A percentile compares a stretch with the other conserved stretches of the same genome.
These are phyloP conservation scores for Anoncus sp. DNA, from an alignment of 2,888 invertebrate species.

Conservation along the genomic window DNA sequence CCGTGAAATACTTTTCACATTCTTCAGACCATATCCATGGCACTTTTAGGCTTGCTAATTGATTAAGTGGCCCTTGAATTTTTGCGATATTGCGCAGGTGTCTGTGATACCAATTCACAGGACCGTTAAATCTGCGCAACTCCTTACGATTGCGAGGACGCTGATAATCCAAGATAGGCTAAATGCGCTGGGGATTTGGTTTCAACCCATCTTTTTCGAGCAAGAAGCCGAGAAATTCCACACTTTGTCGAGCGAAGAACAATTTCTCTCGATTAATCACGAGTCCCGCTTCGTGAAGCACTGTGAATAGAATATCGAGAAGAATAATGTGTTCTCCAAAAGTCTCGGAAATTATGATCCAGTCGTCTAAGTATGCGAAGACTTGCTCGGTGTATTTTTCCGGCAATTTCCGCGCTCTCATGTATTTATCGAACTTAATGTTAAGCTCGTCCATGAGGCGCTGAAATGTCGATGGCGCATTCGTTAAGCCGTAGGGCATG, in stretches of 20 bases:
- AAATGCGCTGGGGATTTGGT: constrained; percentile 55
- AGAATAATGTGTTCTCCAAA: too few species aligned
- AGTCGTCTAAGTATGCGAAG: too few species aligned
- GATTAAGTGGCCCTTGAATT: constrained; percentile 28
- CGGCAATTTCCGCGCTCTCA: too few species aligned
- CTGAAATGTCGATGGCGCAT: constrained; percentile 60
- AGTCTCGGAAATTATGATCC: too few species aligned
- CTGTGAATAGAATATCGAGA: too few species aligned
- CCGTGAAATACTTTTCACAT: constrained; percentile 16
- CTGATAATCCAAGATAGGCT: constrained; percentile 59
- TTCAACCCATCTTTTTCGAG: constrained; percentile 47
- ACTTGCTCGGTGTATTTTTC: neutral
- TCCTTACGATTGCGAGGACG: constrained; percentile 50
- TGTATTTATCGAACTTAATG: too few species aligned
- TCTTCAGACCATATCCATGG: constrained; percentile 24
- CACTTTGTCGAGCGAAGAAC: too few species aligned
- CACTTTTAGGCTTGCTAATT: constrained; percentile 24
- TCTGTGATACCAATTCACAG: constrained; percentile 21
- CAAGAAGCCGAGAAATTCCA: too few species aligned
- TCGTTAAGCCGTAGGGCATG: constrained; percentile 64
- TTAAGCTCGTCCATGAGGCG: constrained; percentile 48
- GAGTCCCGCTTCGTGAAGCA: too few species aligned
- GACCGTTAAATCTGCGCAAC: constrained; percentile 30
- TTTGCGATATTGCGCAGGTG: constrained; percentile 21
- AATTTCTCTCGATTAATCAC: too few species aligned